These are phyloP conservation scores for Heliocidaris erythrogramma DNA, from an alignment of 35 echinoderm and acorn worm genomes.

Conservation along the genomic window DNA sequence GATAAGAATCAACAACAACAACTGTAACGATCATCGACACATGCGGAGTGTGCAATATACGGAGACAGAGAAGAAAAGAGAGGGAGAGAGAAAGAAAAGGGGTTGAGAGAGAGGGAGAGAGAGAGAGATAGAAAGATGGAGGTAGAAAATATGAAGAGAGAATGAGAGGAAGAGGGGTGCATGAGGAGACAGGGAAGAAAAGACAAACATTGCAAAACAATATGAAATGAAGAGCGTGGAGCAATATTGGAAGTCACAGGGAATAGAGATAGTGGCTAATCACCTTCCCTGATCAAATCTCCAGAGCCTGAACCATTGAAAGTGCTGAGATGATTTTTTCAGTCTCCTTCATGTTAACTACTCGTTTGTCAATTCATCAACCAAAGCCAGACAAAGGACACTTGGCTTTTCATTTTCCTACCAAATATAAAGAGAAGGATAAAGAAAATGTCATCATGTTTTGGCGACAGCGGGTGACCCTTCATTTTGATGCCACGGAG, in stretches of 20 bases:
- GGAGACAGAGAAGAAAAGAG: no score
- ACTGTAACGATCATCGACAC: no score
- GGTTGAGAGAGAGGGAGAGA: background rate
- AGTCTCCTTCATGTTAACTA: background rate
- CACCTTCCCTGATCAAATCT: background rate
- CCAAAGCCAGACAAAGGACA: background rate
- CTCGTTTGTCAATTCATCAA: conserved; percentile 9
- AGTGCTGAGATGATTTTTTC: background rate
- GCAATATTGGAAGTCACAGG: background rate
- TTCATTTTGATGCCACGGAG: background rate
- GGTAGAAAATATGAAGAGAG: background rate
- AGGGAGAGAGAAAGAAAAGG: no score
- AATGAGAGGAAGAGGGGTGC: no score
- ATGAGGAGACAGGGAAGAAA: background rate
- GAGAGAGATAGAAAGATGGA: background rate
- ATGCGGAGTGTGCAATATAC: no score
- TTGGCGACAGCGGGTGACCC: background rate
- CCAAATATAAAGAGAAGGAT: background rate
- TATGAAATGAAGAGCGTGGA: background rate
- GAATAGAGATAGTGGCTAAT: background rate
- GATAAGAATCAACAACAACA: no score
- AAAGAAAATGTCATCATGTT: background rate
- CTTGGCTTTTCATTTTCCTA: background rate
- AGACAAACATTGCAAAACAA: background rate
- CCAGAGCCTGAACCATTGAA: background rate